Conservation (phyloP, 2,797 vertebrate genomes). For the Notamacropus eugenii region DNA sequence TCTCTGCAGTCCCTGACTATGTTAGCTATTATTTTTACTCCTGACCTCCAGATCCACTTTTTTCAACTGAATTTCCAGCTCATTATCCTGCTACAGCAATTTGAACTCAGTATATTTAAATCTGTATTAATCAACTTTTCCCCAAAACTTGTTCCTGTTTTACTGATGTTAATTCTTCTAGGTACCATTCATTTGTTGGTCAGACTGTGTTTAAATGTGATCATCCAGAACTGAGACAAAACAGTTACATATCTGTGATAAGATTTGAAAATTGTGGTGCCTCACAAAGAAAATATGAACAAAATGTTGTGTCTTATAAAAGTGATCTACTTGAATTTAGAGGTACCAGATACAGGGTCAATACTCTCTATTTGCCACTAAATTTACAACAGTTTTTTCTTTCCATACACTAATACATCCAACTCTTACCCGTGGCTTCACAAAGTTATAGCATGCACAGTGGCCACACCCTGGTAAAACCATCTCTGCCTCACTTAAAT, state of each 20-base stretch:
- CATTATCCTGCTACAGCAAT: neutral
- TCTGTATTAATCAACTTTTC: neutral
- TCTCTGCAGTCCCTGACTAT: neutral
- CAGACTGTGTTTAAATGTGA: neutral
- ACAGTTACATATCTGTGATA: neutral
- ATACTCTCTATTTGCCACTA: neutral
- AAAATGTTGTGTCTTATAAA: too few species aligned
- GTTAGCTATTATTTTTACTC: neutral
- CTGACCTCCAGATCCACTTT: neutral
- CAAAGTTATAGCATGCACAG: neutral
- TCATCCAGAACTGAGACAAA: neutral
- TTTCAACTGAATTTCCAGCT: neutral
- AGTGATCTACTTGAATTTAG: neutral
- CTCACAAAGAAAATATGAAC: too few species aligned
- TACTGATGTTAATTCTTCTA: neutral
- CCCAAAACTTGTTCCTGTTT: neutral
- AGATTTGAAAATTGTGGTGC: neutral
- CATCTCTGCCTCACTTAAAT: neutral
- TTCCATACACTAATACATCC: neutral
- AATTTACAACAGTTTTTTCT: neutral
- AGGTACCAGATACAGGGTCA: neutral
- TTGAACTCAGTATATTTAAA: neutral
- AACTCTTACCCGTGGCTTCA: neutral
- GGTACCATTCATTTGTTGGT: neutral
- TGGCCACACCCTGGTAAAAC: too few species aligned